These are phyloP conservation scores for Drosophila tristis DNA, from an alignment of 1,140 invertebrate species.

Conservation along the genomic window DNA sequence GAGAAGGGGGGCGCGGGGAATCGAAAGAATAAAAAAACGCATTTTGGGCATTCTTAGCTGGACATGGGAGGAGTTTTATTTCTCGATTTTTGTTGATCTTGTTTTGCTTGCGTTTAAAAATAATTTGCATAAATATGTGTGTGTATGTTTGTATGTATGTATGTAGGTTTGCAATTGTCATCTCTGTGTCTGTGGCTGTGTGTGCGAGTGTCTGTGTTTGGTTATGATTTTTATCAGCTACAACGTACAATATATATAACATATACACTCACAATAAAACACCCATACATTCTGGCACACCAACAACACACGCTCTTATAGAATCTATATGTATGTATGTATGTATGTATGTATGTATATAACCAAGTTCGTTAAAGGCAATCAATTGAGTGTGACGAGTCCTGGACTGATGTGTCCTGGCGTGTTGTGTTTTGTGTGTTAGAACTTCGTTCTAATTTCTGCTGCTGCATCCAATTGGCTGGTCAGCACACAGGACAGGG, in stretches of 20 bases:
- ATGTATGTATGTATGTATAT: constrained; percentile 9
- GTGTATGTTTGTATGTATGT: constrained; percentile 29
- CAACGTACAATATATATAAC: constrained; percentile 30
- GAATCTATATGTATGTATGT: constrained; percentile 20
- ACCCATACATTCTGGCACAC: constrained; percentile 3
- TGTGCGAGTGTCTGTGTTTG: background rate
- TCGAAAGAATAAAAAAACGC: constrained; percentile 16
- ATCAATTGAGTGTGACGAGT: constrained; percentile 15
- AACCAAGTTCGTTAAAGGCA: constrained; percentile 45
- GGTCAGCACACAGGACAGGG: too few relatives aligned
- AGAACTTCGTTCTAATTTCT: too few relatives aligned
- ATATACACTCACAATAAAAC: constrained; percentile 17
- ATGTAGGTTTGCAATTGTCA: constrained; percentile 17
- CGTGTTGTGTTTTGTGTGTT: too few relatives aligned
- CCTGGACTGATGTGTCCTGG: constrained; percentile 5
- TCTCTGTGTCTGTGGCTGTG: constrained; percentile 11
- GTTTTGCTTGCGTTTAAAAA: constrained; percentile 31
- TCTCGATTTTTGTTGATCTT: constrained; percentile 43
- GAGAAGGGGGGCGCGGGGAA: background rate
- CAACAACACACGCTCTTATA: constrained; percentile 17
- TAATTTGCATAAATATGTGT: constrained; percentile 62
- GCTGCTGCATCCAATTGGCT: too few relatives aligned
- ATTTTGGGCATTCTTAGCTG: constrained; percentile 29
- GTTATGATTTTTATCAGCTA: constrained; percentile 28
- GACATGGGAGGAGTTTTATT: constrained; percentile 50